These are phyloP conservation scores for Taenioides sp. DNA, from an alignment of 2,797 vertebrate species.

Conservation along the genomic window DNA sequence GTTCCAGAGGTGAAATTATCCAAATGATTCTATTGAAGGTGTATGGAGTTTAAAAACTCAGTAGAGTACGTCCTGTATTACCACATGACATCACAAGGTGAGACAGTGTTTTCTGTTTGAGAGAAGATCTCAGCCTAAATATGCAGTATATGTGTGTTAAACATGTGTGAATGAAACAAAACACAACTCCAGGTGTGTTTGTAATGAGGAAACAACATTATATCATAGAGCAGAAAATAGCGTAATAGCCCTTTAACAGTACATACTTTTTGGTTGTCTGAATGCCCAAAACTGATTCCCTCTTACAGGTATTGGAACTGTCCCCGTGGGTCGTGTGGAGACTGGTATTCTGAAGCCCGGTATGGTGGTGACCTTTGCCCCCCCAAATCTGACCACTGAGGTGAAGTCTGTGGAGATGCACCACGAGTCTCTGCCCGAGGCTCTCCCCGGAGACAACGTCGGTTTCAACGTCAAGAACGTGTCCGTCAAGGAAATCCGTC, in stretches of 20 bases:
- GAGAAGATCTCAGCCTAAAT: too few relatives aligned
- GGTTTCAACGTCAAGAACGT: constrained; percentile 88
- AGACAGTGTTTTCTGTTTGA: too few relatives aligned
- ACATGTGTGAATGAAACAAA: too few relatives aligned
- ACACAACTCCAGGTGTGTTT: too few relatives aligned
- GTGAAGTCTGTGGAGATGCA: constrained; percentile 86
- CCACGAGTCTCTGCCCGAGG: constrained; percentile 78
- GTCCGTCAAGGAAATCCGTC: constrained; percentile 81
- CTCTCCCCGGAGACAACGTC: constrained; percentile 79
- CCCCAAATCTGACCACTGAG: constrained; percentile 77
- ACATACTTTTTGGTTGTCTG: not conserved
- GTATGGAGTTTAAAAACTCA: too few relatives aligned
- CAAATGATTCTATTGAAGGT: too few relatives aligned
- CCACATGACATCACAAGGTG: too few relatives aligned
- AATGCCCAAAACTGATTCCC: not conserved
- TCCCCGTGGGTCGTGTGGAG: constrained; percentile 81
- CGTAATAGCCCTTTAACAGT: not conserved
- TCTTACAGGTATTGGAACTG: constrained; percentile 78
- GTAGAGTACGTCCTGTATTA: too few relatives aligned
- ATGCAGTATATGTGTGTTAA: too few relatives aligned
- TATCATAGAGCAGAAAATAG: too few relatives aligned
- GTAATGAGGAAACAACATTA: too few relatives aligned
- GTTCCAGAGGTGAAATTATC: too few relatives aligned
- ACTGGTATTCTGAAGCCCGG: constrained; percentile 79
- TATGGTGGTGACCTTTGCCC: constrained; percentile 81